A percentile compares a stretch with the other conserved stretches of the same genome.
phyloP scores from a whole-genome alignment of 2,113 vertebrate genomes.

The Caranx melampygus region DNA sequence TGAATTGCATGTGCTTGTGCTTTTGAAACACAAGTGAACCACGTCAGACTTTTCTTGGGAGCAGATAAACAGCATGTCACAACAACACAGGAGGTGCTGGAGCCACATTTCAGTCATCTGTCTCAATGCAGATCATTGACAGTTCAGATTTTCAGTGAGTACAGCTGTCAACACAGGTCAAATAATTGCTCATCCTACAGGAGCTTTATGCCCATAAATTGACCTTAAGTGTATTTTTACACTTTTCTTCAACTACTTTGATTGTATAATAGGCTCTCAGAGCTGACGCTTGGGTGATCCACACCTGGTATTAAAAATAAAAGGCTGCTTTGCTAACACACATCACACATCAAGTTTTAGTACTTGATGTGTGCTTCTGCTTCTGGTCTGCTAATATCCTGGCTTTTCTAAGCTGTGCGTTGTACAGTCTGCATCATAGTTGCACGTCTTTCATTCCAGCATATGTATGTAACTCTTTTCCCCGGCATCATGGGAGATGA shows the following conservation, averaged over 20 bases:
- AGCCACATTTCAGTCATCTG: no score
- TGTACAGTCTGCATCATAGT: background rate
- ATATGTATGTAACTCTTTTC: background rate
- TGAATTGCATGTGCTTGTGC: background rate
- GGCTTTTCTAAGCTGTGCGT: background rate
- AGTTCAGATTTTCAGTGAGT: background rate
- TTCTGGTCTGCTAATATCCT: background rate
- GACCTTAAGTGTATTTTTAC: no score
- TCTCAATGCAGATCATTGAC: no score
- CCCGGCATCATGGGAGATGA: background rate
- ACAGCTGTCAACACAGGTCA: background rate
- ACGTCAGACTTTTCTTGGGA: no score
- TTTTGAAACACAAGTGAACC: background rate
- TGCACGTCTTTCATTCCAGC: no score
- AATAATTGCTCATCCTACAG: background rate
- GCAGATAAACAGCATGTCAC: no score
- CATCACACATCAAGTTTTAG: background rate
- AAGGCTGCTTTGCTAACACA: background rate
- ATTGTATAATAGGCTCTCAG: background rate
- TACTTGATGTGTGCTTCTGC: background rate
- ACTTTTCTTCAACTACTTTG: background rate
- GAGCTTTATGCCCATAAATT: background rate
- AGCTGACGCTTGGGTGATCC: background rate
- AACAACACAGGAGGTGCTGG: background rate
- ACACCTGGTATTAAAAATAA: background rate